A percentile compares a stretch with the other conserved stretches of the same genome.
Evolutionary conservation across 2,888 invertebrate genomes (phyloP).

Genomic region (Philereme vetulata): DNA sequence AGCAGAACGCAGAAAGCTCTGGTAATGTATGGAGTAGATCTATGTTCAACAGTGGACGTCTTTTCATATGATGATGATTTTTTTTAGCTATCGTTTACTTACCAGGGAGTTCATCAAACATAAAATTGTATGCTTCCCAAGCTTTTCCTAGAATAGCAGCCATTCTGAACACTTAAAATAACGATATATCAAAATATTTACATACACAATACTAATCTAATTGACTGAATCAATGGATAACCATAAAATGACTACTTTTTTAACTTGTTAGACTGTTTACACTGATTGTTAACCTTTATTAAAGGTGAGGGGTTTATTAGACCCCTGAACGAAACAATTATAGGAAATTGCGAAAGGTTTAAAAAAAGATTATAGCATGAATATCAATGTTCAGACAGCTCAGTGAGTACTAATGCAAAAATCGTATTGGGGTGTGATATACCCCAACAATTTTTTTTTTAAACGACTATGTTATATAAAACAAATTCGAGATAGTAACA

Average conservation of each 20-base stretch:
- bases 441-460: no score
- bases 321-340: neutral
- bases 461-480: no score
- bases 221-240: conserved; percentile 1
- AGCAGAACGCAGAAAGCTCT: no score
- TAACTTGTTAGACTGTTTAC: neutral
- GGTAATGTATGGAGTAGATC: no score
- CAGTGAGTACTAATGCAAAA: no score
- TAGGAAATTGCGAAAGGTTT: no score
- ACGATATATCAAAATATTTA: neutral
- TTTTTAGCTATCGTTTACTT: conserved; percentile 32
- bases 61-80: no score
- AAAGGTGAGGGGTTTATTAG: neutral
- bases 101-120: conserved; percentile 71
- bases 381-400: no score
- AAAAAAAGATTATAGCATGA: no score
- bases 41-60: no score
- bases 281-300: neutral
- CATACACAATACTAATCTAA: neutral
- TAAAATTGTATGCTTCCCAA: conserved; percentile 54
- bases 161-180: conserved; percentile 49
- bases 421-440: no score
- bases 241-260: neutral
- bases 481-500: no score
- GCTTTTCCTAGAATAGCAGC: conserved; percentile 58